Conservation (phyloP, 23 tunicate species). For the Halocynthia aurantium region DNA sequence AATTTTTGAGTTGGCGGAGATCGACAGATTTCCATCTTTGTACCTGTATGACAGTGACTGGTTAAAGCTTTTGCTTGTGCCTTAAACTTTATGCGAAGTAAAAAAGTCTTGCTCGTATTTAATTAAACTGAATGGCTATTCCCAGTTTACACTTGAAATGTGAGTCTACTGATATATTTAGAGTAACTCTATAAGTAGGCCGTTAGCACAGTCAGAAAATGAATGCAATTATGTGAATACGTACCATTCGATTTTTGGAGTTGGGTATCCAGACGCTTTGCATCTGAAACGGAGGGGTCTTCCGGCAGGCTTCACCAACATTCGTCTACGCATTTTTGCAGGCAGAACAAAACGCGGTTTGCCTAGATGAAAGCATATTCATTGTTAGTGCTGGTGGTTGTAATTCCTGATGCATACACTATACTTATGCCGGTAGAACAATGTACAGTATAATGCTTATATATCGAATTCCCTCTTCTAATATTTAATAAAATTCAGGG, state of each 20-base stretch:
- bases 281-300: conserved; percentile 47
- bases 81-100: neutral
- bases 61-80: neutral
- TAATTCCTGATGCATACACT: too few species aligned
- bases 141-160: too few species aligned
- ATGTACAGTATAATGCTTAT: too few species aligned
- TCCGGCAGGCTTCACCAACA: conserved; percentile 31
- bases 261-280: conserved; percentile 61
- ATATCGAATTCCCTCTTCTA: too few species aligned
- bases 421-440: too few species aligned
- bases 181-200: too few species aligned
- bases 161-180: too few species aligned
- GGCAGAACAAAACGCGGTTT: conserved; percentile 62
- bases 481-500: too few species aligned
- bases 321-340: conserved; percentile 53
- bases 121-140: neutral
- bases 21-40: conserved; percentile 67
- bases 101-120: neutral
- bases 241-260: conserved; percentile 61
- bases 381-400: neutral
- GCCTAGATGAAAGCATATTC: conserved; percentile 15
- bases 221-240: neutral
- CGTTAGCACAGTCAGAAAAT: too few species aligned
- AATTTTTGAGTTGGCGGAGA: neutral
- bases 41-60: conserved; percentile 24